Evolutionary conservation across 2,113 vertebrate genomes (phyloP).

Genomic region (Gavialis gangeticus): DNA sequence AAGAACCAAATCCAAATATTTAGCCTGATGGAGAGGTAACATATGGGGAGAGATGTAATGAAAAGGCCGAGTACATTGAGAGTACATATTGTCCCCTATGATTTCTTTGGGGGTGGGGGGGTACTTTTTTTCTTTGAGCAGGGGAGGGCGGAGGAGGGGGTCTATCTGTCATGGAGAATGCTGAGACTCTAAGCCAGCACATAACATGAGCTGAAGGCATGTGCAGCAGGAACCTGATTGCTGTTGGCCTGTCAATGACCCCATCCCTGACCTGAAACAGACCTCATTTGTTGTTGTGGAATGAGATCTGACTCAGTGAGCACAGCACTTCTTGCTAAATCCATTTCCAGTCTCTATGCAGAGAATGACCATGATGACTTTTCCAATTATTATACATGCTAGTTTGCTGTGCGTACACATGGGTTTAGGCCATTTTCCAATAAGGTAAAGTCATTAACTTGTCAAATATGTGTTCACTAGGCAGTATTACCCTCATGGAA

Average conservation of each 20-base stretch:
- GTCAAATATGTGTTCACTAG: neutral
- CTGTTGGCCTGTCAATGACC: neutral
- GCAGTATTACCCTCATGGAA: neutral
- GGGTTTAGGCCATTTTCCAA: neutral
- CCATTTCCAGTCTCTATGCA: neutral
- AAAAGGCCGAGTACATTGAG: neutral
- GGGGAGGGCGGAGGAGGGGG: neutral
- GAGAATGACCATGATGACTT: neutral
- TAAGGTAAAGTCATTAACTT: neutral
- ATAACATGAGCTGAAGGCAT: neutral
- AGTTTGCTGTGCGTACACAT: neutral
- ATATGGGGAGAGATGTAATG: neutral
- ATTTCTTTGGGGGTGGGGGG: neutral
- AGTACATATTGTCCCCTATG: neutral
- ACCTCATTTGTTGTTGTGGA: neutral
- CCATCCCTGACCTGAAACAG: neutral
- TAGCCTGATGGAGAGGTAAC: neutral
- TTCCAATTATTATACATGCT: neutral
- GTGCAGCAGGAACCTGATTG: neutral
- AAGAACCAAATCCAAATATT: neutral
- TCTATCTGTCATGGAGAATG: neutral
- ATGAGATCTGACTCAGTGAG: neutral
- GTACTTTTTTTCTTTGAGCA: neutral
- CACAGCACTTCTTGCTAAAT: accelerated
- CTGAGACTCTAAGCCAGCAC: neutral